Conservation (phyloP, 2,797 vertebrate species). For the Sebastes taczanowskii region DNA sequence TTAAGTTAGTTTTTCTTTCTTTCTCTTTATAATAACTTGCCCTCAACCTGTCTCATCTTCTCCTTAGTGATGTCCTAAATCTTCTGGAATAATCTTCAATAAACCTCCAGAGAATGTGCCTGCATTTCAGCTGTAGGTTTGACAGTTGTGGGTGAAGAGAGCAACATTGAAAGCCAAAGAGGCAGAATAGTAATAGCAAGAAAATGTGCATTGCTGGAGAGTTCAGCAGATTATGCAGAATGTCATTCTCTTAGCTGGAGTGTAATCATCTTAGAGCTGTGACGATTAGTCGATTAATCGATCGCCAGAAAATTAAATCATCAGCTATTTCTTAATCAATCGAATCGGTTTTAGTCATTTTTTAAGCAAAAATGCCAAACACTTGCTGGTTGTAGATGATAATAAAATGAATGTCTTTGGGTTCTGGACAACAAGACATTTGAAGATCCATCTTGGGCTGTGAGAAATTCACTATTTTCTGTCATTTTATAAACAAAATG, state of each 20-base stretch:
- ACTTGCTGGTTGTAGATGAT: no score
- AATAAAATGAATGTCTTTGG: no score
- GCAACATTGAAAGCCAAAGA: neutral
- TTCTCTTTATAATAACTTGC: neutral
- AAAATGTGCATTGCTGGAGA: neutral
- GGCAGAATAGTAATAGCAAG: neutral
- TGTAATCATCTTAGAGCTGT: neutral
- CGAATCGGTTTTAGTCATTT: neutral
- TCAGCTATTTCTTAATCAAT: neutral
- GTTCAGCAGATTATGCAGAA: neutral
- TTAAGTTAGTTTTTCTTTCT: no score
- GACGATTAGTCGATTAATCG: neutral
- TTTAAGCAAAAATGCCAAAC: no score
- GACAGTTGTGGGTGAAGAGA: slow-evolving; percentile 11
- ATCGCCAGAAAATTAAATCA: neutral
- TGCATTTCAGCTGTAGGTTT: neutral
- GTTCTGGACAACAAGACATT: neutral
- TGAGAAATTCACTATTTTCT: neutral
- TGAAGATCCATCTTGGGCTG: neutral
- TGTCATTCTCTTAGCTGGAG: neutral
- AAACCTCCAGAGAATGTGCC: neutral
- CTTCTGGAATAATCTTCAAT: slow-evolving; percentile 8
- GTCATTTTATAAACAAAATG: neutral
- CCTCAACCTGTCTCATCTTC: neutral
- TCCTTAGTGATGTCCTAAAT: neutral